These are phyloP conservation scores for Iguana delicatissima DNA, from an alignment of 2,797 vertebrate genomes.

Conservation along the genomic window DNA sequence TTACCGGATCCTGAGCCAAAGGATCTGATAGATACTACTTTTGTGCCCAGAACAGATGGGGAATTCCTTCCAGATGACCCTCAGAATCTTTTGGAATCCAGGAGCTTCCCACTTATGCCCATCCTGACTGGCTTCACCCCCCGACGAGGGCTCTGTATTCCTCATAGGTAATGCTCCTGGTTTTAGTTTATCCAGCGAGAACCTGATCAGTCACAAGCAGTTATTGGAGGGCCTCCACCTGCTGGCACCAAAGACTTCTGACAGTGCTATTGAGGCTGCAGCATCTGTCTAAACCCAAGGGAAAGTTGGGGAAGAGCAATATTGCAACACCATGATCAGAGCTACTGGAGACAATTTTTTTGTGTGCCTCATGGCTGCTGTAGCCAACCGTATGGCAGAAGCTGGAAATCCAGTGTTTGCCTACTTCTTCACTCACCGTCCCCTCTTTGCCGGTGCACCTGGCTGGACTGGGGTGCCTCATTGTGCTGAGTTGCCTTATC, in stretches of 20 bases:
- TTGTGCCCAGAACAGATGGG: slow-evolving; percentile 77
- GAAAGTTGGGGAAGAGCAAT: slow-evolving; percentile 65
- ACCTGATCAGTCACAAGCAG: slow-evolving; percentile 76
- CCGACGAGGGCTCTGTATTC: slow-evolving; percentile 79
- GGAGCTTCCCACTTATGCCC: slow-evolving; percentile 71
- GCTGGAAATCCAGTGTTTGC: slow-evolving; percentile 73
- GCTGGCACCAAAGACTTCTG: slow-evolving; percentile 44
- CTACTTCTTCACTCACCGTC: slow-evolving; percentile 80
- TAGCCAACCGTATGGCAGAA: slow-evolving; percentile 72
- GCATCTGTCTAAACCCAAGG: slow-evolving; percentile 80
- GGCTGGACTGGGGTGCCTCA: slow-evolving; percentile 84
- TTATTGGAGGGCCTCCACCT: slow-evolving; percentile 71
- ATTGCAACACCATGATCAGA: slow-evolving; percentile 74
- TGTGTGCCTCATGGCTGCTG: slow-evolving; percentile 75
- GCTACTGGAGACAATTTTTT: slow-evolving; percentile 76
- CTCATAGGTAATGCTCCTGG: slow-evolving; percentile 72
- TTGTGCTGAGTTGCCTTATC: slow-evolving; percentile 83
- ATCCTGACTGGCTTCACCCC: slow-evolving; percentile 79
- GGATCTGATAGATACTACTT: slow-evolving; percentile 12
- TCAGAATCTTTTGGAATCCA: slow-evolving; percentile 71
- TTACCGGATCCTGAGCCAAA: slow-evolving; percentile 53
- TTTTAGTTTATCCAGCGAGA: slow-evolving; percentile 66
- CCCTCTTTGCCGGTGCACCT: slow-evolving; percentile 70
- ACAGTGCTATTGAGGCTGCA: slow-evolving; percentile 55
- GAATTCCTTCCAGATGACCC: slow-evolving; percentile 76